Conservation (phyloP, 1,140 invertebrate species). For the Chrysopa pallens region DNA sequence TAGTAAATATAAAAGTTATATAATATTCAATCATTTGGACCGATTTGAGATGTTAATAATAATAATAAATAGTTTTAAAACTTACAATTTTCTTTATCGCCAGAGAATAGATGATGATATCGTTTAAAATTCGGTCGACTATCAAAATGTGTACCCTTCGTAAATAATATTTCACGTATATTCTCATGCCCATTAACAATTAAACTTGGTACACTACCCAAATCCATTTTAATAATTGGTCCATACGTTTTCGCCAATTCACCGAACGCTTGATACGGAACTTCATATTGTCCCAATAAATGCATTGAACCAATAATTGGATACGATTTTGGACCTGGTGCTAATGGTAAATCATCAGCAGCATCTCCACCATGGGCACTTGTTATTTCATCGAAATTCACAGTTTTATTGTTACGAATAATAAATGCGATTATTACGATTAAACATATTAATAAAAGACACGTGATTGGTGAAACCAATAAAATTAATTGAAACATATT, state of each 20-base stretch:
- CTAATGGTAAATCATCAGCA: conserved; percentile 10
- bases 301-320: conserved; percentile 41
- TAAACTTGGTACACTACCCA: conserved; percentile 39
- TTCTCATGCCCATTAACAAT: conserved; percentile 42
- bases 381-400: too few species aligned
- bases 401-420: too few species aligned
- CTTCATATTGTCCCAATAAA: conserved; percentile 34
- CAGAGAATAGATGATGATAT: conserved; percentile 42
- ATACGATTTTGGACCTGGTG: conserved; percentile 34
- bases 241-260: conserved; percentile 31
- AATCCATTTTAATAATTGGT: conserved; percentile 31
- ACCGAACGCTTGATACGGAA: conserved; percentile 44
- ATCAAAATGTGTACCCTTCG: conserved; percentile 41
- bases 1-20: too few species aligned
- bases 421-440: too few species aligned
- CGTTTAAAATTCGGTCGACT: conserved; percentile 42
- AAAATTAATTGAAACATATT: too few species aligned
- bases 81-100: conserved; percentile 53
- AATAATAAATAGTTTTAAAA: conserved; percentile 10
- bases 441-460: too few species aligned
- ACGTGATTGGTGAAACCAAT: too few species aligned
- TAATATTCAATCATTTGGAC: too few species aligned
- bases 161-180: conserved; percentile 41
- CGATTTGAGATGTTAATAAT: too few species aligned
- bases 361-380: too few species aligned